Evolutionary conservation across 2,113 vertebrate genomes (phyloP).

Genomic region (Halcyon malimbica): DNA sequence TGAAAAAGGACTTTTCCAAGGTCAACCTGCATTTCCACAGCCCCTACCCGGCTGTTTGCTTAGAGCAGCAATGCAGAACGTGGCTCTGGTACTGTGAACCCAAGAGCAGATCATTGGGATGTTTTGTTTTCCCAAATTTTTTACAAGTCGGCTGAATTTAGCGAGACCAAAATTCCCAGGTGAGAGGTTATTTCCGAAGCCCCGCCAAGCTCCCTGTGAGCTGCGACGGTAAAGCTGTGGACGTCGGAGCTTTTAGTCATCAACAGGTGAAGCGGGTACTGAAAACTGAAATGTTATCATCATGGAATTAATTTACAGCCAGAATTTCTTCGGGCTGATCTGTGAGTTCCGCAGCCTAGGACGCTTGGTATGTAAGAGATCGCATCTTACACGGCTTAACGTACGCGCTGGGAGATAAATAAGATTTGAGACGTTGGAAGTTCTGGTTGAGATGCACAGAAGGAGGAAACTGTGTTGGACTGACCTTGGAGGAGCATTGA

Average conservation of each 20-base stretch:
- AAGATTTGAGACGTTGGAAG: neutral
- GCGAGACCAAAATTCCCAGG: neutral
- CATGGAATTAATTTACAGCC: neutral
- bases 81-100: neutral
- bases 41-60: neutral
- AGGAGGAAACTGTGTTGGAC: neutral
- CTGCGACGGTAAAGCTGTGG: neutral
- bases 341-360: neutral
- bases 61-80: neutral
- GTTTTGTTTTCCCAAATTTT: conserved; percentile 7
- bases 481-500: neutral
- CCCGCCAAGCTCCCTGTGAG: neutral
- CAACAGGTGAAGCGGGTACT: neutral
- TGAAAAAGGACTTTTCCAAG: neutral
- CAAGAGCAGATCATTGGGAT: neutral
- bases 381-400: rapidly evolving
- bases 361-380: rapidly evolving
- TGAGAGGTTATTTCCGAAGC: neutral
- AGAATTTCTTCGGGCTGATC: neutral
- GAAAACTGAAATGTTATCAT: neutral
- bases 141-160: neutral
- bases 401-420: neutral
- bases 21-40: rapidly evolving
- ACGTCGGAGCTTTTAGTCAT: neutral
- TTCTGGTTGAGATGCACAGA: neutral